Percentiles rank a stretch among this genome's conserved stretches.
These are phyloP conservation scores for Mormyrus iriodes DNA, from an alignment of 2,113 vertebrate genomes.

Conservation along the genomic window DNA sequence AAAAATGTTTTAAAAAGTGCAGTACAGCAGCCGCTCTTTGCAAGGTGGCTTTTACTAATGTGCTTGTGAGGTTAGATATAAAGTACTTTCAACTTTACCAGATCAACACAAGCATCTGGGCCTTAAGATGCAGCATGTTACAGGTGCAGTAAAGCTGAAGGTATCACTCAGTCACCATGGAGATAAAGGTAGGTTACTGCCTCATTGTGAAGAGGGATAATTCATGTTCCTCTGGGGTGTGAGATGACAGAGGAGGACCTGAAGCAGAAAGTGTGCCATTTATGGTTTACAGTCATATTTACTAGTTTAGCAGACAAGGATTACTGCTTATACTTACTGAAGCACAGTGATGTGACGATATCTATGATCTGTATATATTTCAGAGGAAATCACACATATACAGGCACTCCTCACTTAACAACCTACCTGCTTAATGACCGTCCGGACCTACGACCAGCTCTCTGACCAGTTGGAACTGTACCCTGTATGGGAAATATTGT, in stretches of 20 bases:
- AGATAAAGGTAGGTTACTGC: background rate
- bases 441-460: background rate
- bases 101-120: background rate
- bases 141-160: background rate
- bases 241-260: background rate
- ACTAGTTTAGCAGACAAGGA: background rate
- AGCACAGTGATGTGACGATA: background rate
- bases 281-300: background rate
- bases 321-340: background rate
- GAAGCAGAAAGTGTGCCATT: background rate
- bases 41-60: background rate
- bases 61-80: background rate
- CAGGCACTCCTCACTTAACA: background rate
- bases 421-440: background rate
- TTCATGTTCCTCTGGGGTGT: background rate
- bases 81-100: background rate
- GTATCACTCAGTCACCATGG: background rate
- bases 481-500: background rate
- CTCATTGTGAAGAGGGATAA: background rate
- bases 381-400: background rate
- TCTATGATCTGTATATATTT: background rate
- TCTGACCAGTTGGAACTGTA: background rate
- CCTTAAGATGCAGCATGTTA: background rate
- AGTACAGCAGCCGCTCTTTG: background rate
- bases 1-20: background rate